phyloP scores from a whole-genome alignment of 2,113 vertebrate species.

The Camelus dromedarius region DNA sequence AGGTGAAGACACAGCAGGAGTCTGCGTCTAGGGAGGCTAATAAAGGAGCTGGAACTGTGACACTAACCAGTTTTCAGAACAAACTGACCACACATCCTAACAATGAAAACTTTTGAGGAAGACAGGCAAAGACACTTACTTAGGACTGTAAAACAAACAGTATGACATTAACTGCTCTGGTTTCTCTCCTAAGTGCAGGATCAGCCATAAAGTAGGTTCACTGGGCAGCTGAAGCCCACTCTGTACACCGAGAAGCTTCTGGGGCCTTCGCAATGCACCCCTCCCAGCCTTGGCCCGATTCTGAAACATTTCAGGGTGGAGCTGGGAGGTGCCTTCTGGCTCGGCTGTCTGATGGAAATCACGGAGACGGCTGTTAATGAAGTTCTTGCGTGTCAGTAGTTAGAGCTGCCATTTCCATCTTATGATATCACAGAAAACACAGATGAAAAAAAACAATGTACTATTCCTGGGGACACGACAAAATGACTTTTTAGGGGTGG shows the following conservation, averaged over 20 bases:
- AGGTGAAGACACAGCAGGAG: background rate
- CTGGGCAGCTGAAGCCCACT: background rate
- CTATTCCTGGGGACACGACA: background rate
- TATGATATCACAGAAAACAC: background rate
- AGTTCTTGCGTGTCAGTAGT: too few relatives aligned
- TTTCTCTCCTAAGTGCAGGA: background rate
- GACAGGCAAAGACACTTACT: background rate
- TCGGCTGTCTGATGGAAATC: background rate
- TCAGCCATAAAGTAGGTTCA: background rate
- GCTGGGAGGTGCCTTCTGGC: background rate
- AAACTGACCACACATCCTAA: background rate
- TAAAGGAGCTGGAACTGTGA: too few relatives aligned
- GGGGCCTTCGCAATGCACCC: background rate
- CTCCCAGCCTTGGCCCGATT: background rate
- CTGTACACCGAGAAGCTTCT: accelerated
- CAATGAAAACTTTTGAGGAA: background rate
- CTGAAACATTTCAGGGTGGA: background rate
- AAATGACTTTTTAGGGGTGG: background rate
- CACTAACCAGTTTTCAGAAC: background rate
- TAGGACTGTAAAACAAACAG: background rate
- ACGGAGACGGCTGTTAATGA: background rate
- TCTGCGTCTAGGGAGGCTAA: background rate
- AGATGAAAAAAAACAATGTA: background rate
- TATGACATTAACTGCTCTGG: background rate
- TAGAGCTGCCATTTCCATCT: background rate